A percentile compares a stretch with the other conserved stretches of the same genome.
Evolutionary conservation across 37 sponge, comb jelly and placozoan genomes (phyloP).

Genomic region (Bolinopsis microptera): DNA sequence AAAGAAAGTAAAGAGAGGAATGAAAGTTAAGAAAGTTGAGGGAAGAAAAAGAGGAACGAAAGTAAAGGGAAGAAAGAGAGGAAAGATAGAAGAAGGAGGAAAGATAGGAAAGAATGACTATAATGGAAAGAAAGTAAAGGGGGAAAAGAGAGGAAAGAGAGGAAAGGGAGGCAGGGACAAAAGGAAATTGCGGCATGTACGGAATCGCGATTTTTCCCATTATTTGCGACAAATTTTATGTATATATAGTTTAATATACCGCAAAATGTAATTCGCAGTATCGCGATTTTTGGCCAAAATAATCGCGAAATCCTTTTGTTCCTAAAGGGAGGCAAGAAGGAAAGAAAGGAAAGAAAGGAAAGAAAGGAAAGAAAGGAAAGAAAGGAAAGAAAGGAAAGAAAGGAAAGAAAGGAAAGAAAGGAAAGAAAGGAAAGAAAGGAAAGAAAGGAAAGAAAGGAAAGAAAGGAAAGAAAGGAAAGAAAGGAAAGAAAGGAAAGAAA

Average conservation of each 20-base stretch:
- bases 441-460: neutral
- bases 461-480: neutral
- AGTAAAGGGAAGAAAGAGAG: neutral
- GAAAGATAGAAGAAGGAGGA: neutral
- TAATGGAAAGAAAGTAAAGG: neutral
- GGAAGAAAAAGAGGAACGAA: no score
- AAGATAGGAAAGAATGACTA: neutral
- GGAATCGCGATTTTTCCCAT: no score
- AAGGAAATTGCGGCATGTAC: no score
- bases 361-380: neutral
- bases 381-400: neutral
- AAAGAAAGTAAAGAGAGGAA: no score
- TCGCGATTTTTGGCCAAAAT: no score
- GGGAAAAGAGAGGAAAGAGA: neutral
- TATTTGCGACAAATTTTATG: no score
- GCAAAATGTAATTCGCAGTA: no score
- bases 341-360: neutral
- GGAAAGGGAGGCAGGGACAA: no score
- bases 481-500: neutral
- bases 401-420: neutral
- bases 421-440: neutral
- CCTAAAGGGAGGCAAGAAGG: neutral
- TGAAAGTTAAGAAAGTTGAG: no score
- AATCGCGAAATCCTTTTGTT: no score
- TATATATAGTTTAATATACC: no score